Percentiles rank a stretch among this genome's conserved stretches.
phyloP scores from a whole-genome alignment of 1,140 invertebrate species.

The Calliopsis andreniformis region DNA sequence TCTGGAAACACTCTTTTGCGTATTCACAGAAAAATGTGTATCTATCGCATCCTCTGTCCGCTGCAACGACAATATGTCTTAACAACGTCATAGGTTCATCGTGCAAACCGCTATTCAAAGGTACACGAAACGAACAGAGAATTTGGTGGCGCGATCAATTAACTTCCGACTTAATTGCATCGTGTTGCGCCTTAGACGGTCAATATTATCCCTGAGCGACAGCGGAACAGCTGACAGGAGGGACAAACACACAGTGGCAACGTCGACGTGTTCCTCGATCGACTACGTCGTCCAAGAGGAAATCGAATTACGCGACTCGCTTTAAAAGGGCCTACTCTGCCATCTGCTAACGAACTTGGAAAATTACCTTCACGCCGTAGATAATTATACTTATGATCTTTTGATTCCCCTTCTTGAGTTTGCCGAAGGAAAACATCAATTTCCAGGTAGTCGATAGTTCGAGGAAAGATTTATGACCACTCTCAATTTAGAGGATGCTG shows the following conservation, averaged over 20 bases:
- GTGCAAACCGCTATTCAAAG: background rate
- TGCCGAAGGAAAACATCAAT: no score
- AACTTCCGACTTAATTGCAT: conserved; percentile 42
- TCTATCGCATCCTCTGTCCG: no score
- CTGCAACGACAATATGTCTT: no score
- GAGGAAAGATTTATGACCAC: no score
- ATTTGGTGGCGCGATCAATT: conserved; percentile 26
- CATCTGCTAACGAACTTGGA: background rate
- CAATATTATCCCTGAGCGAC: conserved; percentile 32
- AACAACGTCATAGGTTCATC: no score
- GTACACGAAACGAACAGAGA: background rate
- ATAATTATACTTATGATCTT: background rate
- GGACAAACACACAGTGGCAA: background rate
- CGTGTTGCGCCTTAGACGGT: conserved; percentile 17
- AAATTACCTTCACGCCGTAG: background rate
- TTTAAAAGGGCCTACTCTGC: background rate
- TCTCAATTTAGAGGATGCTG: no score
- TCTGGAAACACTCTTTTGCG: no score
- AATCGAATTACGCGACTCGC: background rate
- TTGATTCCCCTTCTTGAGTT: no score
- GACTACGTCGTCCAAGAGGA: background rate
- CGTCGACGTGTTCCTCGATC: background rate
- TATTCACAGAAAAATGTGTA: no score
- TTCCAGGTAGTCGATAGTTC: no score
- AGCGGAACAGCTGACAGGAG: background rate